A percentile compares a stretch with the other conserved stretches of the same genome.
These are phyloP conservation scores for Charina bottae DNA, from an alignment of 2,113 vertebrate species.

Conservation along the genomic window DNA sequence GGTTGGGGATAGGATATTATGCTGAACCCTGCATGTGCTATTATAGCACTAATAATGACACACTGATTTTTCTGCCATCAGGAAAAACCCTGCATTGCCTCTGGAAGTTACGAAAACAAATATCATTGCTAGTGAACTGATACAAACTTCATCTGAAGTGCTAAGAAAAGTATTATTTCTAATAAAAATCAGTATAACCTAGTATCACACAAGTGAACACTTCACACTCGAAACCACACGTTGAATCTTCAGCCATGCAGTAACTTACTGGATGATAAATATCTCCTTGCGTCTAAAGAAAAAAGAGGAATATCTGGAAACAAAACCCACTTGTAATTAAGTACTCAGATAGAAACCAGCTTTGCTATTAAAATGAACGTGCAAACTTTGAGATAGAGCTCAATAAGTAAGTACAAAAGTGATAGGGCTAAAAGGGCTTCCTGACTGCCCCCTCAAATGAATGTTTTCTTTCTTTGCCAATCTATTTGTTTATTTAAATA, in stretches of 20 bases:
- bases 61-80: neutral
- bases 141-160: neutral
- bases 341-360: conserved; percentile 60
- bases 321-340: conserved; percentile 78
- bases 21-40: neutral
- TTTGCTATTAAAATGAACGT: conserved; percentile 46
- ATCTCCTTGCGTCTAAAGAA: conserved; percentile 99
- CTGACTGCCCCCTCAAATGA: neutral
- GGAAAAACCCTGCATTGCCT: conserved; percentile 1
- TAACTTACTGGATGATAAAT: conserved; percentile 99
- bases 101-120: neutral
- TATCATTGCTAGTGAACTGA: neutral
- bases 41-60: neutral
- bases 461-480: conserved; percentile 1
- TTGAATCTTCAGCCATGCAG: conserved; percentile 54
- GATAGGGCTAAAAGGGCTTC: neutral
- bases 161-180: neutral
- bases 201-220: conserved; percentile 65
- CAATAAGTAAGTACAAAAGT: neutral
- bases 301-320: conserved; percentile 97
- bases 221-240: conserved; percentile 68
- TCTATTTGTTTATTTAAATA: neutral
- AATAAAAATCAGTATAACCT: neutral
- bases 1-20: neutral
- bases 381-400: neutral